Percentiles rank a stretch among this genome's conserved stretches.
Evolutionary conservation across 2,113 vertebrate genomes (phyloP).

Genomic region (Anser cygnoides): DNA sequence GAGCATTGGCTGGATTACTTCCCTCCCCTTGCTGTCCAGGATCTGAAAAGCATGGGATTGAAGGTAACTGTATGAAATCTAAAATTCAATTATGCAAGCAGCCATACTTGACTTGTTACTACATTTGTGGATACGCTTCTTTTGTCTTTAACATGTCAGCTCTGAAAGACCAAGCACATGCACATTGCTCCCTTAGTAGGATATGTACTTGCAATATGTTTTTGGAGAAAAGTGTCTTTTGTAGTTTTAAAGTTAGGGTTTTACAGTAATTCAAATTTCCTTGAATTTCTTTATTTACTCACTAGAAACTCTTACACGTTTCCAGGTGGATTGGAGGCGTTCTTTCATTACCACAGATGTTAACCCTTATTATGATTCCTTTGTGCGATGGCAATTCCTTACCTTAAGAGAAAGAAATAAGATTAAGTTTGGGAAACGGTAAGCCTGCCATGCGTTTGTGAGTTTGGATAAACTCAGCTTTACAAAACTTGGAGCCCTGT

Average conservation of each 20-base stretch:
- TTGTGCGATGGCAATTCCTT: constrained; percentile 94
- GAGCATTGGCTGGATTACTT: constrained; percentile 97
- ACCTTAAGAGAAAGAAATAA: constrained; percentile 93
- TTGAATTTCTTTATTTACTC: not conserved
- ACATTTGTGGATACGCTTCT: not conserved
- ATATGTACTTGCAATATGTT: fast-evolving
- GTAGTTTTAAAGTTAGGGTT: not conserved
- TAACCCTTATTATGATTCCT: constrained; percentile 97
- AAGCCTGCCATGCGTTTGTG: not conserved
- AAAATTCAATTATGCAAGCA: fast-evolving
- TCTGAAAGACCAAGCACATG: not conserved
- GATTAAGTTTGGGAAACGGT: constrained; percentile 98
- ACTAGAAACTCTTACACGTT: not conserved
- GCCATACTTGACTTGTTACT: fast-evolving
- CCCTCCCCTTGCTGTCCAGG: constrained; percentile 89
- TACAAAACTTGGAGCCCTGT: not conserved
- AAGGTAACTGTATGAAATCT: constrained; percentile 80
- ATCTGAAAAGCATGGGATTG: constrained; percentile 92
- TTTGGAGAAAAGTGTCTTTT: not conserved
- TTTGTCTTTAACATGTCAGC: not conserved
- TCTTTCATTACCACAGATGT: constrained; percentile 96
- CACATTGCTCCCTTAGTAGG: too few relatives aligned
- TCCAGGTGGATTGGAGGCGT: constrained; percentile 94
- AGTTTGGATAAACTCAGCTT: not conserved
- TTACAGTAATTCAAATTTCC: not conserved